Evolutionary conservation across 2,797 vertebrate species (phyloP), one percentile per base, ranked within the genome.

Genomic region (Spea hammondii): DNA sequence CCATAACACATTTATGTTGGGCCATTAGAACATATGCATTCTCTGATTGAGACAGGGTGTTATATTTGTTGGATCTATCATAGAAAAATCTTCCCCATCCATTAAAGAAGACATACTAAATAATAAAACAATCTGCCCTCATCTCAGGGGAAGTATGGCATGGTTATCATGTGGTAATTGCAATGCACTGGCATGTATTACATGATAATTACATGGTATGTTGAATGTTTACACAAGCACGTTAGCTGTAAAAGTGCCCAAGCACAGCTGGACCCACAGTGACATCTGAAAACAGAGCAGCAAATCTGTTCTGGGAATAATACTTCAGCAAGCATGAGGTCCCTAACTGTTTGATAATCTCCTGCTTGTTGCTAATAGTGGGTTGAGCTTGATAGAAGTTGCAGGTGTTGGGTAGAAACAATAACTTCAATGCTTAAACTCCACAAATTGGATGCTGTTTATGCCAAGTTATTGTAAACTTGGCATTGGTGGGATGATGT

Each of bases 171-270:
- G 14, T 14, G 65, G 17, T 72, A 81, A 81, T 81, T 77, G 68
- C 17, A 77, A 49, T 49, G 55, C 59, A 46, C 17, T 77, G 80
- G 68, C 70, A 73, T 12, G n/a, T 73, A 78, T 68, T 64, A 70
- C 80, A 77, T 65, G 75, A 77, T 82, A 77, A 82, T 82, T 77
- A 74, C 51, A 82, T 70, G 70, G 70, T 64, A 13, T 66, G 11
- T 60, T 13, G 9, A 59, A 55, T 77, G 54, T 74, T 78, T 82
- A 62, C 44, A 69, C 64, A 74, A 64, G 55, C 70, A 68, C 51
- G n/a, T 44, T 74, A 55, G 70, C 57, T 74, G 75, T 70, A 74
- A 17, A 77, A 70, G 51, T 82, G 80, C 80, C 80, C 70, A n/a
- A 75, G 65, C 80, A 82, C 80, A 82, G 80, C 65, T 72, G 70